These are phyloP conservation scores for Zaprionus ornatus DNA, from an alignment of 1,140 invertebrate genomes.

Conservation along the genomic window DNA sequence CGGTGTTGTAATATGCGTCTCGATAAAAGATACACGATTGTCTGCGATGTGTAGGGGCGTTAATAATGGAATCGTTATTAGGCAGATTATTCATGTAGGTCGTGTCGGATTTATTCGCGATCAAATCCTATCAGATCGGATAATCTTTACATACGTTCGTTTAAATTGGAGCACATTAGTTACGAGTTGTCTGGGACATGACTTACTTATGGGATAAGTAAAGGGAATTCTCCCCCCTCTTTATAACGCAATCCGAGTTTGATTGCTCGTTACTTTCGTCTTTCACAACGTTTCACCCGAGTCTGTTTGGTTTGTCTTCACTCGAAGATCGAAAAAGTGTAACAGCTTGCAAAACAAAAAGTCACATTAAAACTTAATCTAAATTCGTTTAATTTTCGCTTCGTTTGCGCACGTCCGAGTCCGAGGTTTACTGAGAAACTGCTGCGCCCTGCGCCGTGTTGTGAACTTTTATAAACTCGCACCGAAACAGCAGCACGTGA, in stretches of 20 bases:
- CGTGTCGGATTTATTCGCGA: not conserved
- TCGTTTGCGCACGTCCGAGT: conserved; percentile 48
- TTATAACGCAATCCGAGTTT: not conserved
- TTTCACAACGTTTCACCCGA: conserved; percentile 1
- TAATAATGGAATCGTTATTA: conserved; percentile 45
- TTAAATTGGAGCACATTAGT: conserved; percentile 2
- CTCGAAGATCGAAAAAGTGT: conserved; percentile 13
- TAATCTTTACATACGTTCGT: not conserved
- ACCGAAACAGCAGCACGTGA: conserved; percentile 56
- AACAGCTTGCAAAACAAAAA: conserved; percentile 18
- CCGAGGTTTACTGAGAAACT: conserved; percentile 66
- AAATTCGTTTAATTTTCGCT: conserved; percentile 53
- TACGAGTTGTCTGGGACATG: not conserved
- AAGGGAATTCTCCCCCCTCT: not conserved
- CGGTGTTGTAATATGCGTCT: conserved; percentile 61
- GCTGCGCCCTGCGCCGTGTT: conserved; percentile 61
- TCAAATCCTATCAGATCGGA: not conserved
- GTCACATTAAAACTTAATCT: conserved; percentile 48
- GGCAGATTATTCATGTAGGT: conserved; percentile 3
- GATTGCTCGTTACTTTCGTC: conserved; percentile 14
- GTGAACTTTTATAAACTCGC: conserved; percentile 71
- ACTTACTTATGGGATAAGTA: conserved; percentile 1
- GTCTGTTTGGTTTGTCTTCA: conserved; percentile 10
- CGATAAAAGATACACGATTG: conserved; percentile 48
- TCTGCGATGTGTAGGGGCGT: conserved; percentile 24